Percentiles rank a stretch among this genome's conserved stretches.
These are phyloP conservation scores for Talpa occidentalis DNA, from an alignment of 2,113 vertebrate species.

Conservation along the genomic window DNA sequence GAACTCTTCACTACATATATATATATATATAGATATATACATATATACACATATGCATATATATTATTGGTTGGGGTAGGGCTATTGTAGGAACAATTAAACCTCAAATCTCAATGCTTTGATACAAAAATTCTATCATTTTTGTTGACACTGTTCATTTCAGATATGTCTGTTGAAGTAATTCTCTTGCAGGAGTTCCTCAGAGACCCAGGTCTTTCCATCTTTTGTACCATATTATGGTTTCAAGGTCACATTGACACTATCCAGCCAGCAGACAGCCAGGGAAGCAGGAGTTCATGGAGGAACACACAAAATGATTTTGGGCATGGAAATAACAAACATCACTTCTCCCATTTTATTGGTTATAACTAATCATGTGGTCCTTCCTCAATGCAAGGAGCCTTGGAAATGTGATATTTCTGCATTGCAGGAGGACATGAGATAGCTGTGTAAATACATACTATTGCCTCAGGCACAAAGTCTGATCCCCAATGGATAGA, in stretches of 20 bases:
- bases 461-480: not conserved
- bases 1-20: not conserved
- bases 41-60: not conserved
- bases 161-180: not conserved
- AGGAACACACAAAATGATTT: not conserved
- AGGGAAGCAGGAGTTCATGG: not conserved
- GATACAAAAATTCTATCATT: not conserved
- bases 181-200: not conserved
- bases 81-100: not conserved
- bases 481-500: not conserved
- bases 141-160: not conserved
- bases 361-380: not conserved
- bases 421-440: conserved; percentile 13
- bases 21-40: too few relatives aligned
- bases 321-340: not conserved
- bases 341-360: not conserved
- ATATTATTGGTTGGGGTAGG: not conserved
- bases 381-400: not conserved
- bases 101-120: not conserved
- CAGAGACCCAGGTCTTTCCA: not conserved
- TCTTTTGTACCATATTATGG: not conserved
- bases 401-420: not conserved
- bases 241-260: not conserved
- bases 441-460: not conserved
- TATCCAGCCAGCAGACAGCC: not conserved